These are phyloP conservation scores for Corythornis madagascariensis DNA, from an alignment of 2,113 vertebrate species.

Conservation along the genomic window DNA sequence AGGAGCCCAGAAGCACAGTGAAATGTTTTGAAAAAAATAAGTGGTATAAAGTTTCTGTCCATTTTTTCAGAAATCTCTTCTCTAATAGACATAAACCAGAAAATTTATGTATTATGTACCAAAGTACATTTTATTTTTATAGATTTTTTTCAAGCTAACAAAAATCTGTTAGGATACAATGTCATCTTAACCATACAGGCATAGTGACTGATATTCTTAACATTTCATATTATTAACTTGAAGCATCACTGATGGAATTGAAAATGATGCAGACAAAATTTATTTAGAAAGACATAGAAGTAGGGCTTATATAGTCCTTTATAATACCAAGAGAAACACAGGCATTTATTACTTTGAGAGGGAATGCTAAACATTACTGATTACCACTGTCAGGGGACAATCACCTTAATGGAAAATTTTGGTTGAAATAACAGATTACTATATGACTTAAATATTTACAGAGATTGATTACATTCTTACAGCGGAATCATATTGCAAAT, in stretches of 20 bases:
- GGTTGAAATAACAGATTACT: conserved; percentile 14
- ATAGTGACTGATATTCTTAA: neutral
- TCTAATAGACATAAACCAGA: neutral
- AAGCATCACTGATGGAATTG: neutral
- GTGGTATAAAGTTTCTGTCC: neutral
- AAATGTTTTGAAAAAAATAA: neutral
- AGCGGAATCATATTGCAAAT: neutral
- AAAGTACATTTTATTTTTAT: neutral
- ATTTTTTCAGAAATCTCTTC: neutral
- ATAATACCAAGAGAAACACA: neutral
- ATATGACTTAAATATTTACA: conserved; percentile 14
- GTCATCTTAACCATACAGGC: neutral
- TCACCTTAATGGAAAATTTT: neutral
- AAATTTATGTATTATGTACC: too few relatives aligned
- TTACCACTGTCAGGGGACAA: conserved; percentile 24
- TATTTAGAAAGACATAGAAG: neutral
- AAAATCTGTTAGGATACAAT: neutral
- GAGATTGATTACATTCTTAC: neutral
- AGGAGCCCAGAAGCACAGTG: neutral
- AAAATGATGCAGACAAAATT: neutral
- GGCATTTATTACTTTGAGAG: neutral
- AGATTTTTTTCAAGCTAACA: neutral
- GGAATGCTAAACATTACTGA: conserved; percentile 14
- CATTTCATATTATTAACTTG: neutral
- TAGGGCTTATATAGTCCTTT: neutral